Base-by-base conservation (phyloP, 1,140 invertebrate genomes). In the Megathymus violae region DNA sequence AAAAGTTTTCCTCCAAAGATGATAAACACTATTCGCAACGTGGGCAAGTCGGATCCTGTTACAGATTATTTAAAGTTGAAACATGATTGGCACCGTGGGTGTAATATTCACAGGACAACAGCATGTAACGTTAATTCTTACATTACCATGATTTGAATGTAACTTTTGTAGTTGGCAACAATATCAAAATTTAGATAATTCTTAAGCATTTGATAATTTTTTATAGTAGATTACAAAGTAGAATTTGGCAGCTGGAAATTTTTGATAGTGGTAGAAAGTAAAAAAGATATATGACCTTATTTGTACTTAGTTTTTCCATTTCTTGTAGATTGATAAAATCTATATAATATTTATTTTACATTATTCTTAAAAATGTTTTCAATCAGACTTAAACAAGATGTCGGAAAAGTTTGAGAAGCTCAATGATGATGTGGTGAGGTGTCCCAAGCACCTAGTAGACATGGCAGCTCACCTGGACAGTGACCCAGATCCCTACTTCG, bases 1-100 rank as follows among this genome's bases (percentile, higher is more conserved):
- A 91, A 79, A 59, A 82, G 81, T 62, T 64, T 79, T 6, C 47
- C 74, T 13, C 88, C 88, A n/a, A 83, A 78, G 61, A 77, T 88
- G 31, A 78, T 91, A 47, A 78, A 79, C 4, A 47, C 51, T 11
- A 48, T 86, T 10, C 62, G 54, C 3, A 63, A 89, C 61, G 56
- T 73, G 9, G 64, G 69, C 10, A 76, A 70, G 62, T 59, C 56
- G 52, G 88, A 91, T 71, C 86, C 85, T 58, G 64, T 91, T 4
- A 78, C 80, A 10, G 62, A 70, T 31, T 58, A 67, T 14, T 66
- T 90, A 62, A 73, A 71, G 47, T 17, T 66, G 43, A 89, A 88
- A 64, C 44, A 59, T 44, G 63, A 84, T 6, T 90, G 88, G 88
- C 47, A 71, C 22, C 47, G 67, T 17, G 61, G 47, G 15, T 66